Conservation (phyloP, 2,797 vertebrate genomes). For the Arrhamphus sclerolepis region DNA sequence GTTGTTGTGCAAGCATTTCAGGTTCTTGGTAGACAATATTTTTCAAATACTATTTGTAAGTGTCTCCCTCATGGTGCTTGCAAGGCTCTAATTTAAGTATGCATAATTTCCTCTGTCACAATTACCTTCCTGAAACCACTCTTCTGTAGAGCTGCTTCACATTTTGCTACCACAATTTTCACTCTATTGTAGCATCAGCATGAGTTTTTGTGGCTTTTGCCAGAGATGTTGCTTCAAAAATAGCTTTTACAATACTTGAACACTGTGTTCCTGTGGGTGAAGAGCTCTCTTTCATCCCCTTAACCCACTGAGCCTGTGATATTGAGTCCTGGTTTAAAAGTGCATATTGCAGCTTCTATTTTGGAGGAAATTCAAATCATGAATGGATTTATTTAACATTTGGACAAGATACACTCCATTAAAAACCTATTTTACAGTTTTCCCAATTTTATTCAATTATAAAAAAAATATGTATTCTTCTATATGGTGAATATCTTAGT, state of each 20-base stretch:
- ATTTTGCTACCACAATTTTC: background rate
- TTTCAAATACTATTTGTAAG: background rate
- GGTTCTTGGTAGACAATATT: background rate
- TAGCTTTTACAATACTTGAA: conserved; percentile 11
- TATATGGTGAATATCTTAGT: too few relatives aligned
- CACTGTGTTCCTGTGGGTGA: conserved; percentile 18
- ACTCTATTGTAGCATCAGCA: background rate
- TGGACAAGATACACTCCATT: background rate
- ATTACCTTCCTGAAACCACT: background rate
- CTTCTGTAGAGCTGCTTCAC: conserved; percentile 5
- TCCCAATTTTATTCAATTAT: background rate
- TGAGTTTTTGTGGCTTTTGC: conserved; percentile 3
- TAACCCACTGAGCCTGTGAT: conserved; percentile 1
- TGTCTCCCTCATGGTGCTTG: background rate
- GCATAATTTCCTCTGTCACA: background rate
- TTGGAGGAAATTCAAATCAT: background rate
- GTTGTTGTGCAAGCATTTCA: background rate
- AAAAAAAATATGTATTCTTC: too few relatives aligned
- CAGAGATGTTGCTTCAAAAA: conserved; percentile 1
- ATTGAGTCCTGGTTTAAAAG: conserved; percentile 15
- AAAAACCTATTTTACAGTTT: background rate
- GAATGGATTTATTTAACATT: background rate
- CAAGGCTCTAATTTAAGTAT: background rate
- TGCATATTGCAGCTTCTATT: background rate
- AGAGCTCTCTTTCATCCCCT: conserved; percentile 3